phyloP scores from a whole-genome alignment of 2,888 invertebrate species.

The Agriotes lineatus region DNA sequence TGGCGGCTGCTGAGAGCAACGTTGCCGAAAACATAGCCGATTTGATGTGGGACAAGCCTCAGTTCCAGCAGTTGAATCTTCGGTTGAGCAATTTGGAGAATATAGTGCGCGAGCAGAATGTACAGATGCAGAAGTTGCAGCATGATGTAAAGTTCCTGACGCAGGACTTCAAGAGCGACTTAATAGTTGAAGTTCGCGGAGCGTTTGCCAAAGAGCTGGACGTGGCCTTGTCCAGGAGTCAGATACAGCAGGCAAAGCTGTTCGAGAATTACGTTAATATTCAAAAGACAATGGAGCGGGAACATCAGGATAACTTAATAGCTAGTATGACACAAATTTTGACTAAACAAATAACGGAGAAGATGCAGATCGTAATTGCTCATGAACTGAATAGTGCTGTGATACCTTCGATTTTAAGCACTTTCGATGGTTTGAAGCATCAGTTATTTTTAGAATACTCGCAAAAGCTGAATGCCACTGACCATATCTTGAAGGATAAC shows the following conservation, averaged over 20 bases:
- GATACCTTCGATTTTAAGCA: constrained; percentile 73
- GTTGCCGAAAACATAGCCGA: constrained; percentile 46
- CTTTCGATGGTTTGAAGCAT: constrained; percentile 80
- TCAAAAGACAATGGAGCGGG: constrained; percentile 67
- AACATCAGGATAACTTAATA: constrained; percentile 68
- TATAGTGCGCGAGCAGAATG: constrained; percentile 60
- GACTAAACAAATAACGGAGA: constrained; percentile 67
- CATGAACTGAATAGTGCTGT: constrained; percentile 70
- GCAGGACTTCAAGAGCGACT: constrained; percentile 47
- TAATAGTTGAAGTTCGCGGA: constrained; percentile 51
- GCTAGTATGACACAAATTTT: constrained; percentile 70
- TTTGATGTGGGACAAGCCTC: constrained; percentile 37
- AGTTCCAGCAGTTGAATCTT: constrained; percentile 58
- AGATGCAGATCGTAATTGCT: constrained; percentile 70
- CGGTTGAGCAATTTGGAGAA: constrained; percentile 59
- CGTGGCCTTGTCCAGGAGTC: constrained; percentile 60
- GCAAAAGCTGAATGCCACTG: constrained; percentile 79
- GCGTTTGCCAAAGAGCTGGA: constrained; percentile 62
- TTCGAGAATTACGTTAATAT: constrained; percentile 61
- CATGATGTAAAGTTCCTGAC: constrained; percentile 56
- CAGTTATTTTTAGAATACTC: constrained; percentile 82
- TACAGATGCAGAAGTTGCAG: constrained; percentile 58
- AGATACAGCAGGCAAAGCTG: constrained; percentile 61
- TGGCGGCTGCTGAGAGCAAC: constrained; percentile 28
- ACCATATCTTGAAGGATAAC: constrained; percentile 82